These are phyloP conservation scores for Styela clava DNA, from an alignment of 23 tunicate genomes.

Conservation along the genomic window DNA sequence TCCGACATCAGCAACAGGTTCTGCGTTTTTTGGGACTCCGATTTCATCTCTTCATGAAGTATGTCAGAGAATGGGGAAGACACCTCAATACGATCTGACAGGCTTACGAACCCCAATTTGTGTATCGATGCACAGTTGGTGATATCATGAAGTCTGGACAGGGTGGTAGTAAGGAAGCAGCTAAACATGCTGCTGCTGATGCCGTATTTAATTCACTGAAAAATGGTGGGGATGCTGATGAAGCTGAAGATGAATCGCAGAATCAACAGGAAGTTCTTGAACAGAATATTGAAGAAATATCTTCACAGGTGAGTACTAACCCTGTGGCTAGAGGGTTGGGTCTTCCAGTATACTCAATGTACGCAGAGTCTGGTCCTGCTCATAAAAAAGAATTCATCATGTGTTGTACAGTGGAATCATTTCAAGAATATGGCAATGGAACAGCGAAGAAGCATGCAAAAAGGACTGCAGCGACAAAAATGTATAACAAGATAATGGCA, in stretches of 20 bases:
- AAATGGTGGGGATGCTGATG: neutral
- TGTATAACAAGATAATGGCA: conserved; percentile 51
- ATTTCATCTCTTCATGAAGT: conserved; percentile 27
- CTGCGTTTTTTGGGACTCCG: conserved; percentile 19
- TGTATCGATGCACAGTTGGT: conserved; percentile 89
- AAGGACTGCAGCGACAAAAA: conserved; percentile 64
- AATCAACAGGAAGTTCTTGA: conserved; percentile 1
- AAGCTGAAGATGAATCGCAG: neutral
- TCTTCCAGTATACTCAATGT: conserved; percentile 76
- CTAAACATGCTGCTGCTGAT: conserved; percentile 95
- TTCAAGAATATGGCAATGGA: conserved; percentile 81
- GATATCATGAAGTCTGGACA: conserved; percentile 58
- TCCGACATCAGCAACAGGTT: neutral
- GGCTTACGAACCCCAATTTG: conserved; percentile 96
- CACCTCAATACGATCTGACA: conserved; percentile 88
- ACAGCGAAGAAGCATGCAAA: conserved; percentile 95
- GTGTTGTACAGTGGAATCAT: conserved; percentile 84
- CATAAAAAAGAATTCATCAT: conserved; percentile 97
- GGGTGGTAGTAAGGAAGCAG: conserved; percentile 90
- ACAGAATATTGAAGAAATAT: neutral
- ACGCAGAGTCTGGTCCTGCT: conserved; percentile 92
- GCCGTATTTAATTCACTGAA: conserved; percentile 40
- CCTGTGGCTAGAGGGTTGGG: conserved; percentile 97
- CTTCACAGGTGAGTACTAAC: conserved; percentile 45
- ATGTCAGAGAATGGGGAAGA: conserved; percentile 90